A percentile compares a stretch with the other conserved stretches of the same genome.
phyloP scores from a whole-genome alignment of 2,888 invertebrate species.

The Phalangium opilio region DNA sequence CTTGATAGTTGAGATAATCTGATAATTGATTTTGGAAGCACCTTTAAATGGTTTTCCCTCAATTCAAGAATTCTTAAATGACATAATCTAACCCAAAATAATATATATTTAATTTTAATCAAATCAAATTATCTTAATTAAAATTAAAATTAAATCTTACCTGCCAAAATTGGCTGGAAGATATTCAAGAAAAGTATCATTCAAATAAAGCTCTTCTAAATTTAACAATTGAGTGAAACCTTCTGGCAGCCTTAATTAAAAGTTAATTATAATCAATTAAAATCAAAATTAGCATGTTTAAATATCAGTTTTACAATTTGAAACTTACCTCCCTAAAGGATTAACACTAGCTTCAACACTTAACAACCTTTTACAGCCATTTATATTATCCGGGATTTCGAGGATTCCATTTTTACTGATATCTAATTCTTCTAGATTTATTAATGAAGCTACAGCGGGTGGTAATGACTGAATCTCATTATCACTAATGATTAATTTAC shows the following conservation, averaged over 20 bases:
- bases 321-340: conserved; percentile 57
- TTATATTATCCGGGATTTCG: conserved; percentile 72
- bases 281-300: no score
- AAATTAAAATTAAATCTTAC: no score
- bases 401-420: conserved; percentile 72
- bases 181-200: conserved; percentile 83
- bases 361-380: conserved; percentile 64
- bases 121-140: no score
- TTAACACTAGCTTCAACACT: conserved; percentile 78
- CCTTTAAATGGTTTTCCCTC: conserved; percentile 76
- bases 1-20: conserved; percentile 61
- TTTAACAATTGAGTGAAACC: conserved; percentile 74
- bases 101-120: conserved; percentile 1
- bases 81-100: conserved; percentile 41
- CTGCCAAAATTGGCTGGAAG: conserved; percentile 83
- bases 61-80: conserved; percentile 71
- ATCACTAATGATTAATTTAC: conserved; percentile 67
- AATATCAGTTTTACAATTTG: no score
- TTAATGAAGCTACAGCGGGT: conserved; percentile 67
- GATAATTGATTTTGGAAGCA: conserved; percentile 75
- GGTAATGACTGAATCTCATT: conserved; percentile 78
- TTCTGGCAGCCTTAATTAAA: conserved; percentile 57
- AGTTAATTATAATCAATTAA: conserved; percentile 6
- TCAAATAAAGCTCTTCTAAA: conserved; percentile 71
- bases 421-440: conserved; percentile 63